Conservation (phyloP, 2,888 invertebrate genomes). For the Aspidiotus destructor region DNA sequence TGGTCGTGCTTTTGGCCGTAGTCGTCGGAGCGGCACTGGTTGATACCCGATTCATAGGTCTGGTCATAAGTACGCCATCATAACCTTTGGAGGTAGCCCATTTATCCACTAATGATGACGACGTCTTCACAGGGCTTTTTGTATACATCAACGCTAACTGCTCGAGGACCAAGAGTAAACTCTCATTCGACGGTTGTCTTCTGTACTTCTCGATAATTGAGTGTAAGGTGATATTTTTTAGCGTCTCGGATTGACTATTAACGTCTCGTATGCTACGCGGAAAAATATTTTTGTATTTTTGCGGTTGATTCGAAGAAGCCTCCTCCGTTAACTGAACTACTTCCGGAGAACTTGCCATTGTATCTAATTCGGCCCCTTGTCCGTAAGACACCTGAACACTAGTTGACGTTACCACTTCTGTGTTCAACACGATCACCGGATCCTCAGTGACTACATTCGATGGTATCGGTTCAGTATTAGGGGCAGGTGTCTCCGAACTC, state of each 20-base stretch:
- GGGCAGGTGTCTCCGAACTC: conserved; percentile 1
- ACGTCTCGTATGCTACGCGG: conserved; percentile 21
- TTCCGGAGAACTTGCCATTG: background rate
- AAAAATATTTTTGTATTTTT: conserved; percentile 25
- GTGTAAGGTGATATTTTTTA: background rate
- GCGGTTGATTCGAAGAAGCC: background rate
- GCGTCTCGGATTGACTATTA: background rate
- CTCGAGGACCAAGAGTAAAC: conserved; percentile 26
- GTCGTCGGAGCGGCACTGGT: conserved; percentile 12
- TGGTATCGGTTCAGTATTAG: conserved; percentile 7
- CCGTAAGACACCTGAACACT: conserved; percentile 34
- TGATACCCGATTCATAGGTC: conserved; percentile 15
- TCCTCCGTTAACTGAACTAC: conserved; percentile 10
- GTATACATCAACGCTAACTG: conserved; percentile 30
- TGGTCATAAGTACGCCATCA: conserved; percentile 15
- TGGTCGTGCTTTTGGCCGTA: background rate
- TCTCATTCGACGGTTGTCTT: conserved; percentile 30
- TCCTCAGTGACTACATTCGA: conserved; percentile 12
- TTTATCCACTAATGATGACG: background rate
- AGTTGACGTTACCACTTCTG: conserved; percentile 35
- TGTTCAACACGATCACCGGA: conserved; percentile 31
- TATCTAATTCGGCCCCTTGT: conserved; percentile 4
- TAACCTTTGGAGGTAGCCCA: background rate
- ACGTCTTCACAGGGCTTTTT: conserved; percentile 17
- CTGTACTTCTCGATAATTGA: conserved; percentile 27